Base-by-base conservation (phyloP, 2,113 vertebrate species). In the Sinosuthora webbiana region DNA sequence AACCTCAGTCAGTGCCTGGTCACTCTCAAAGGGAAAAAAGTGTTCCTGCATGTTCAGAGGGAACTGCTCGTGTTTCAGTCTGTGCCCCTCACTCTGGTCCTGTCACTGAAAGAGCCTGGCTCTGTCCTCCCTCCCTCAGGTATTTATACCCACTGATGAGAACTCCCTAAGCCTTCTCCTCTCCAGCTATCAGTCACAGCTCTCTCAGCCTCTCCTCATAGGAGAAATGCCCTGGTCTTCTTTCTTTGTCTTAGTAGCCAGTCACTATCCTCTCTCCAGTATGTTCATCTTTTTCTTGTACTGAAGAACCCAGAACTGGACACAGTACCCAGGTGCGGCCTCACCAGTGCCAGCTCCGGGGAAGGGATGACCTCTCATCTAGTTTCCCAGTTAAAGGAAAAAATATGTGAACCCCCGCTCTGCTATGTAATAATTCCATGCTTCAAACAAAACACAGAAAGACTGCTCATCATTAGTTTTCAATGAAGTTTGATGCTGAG, bases 71-170 rank as follows among this genome's bases (percentile, higher is more conserved):
- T 83, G 30, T 71, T 79, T 78, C 41, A 21, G 3, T 19, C 65
- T 30, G 35, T 50, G 13, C 3, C 41, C 20, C 9, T 69, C 1
- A 2, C 30, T 50, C 45, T 50, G 16, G 10, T 79, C 41, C 15
- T 69, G 50, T 62, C 15, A 13, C 17, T 81, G 37, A 53, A 56
- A 41, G 31, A 81, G 11, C 27, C 49, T 28, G 30, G 14, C 20
- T 62, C n/a, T 1, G 0, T 55, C 31, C 5, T 44, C 11, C 7
- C 2, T 50, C 35, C 22, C 33, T 74, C 16, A 50, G 16, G 45
- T 56, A 6, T 56, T 65, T 65, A 4, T 44, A 24, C 3, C 7
- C 3, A 9, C 20, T 27, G 22, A 28, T n/a, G 22, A 37, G 52
- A 24, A 75, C 4, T 18, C 11, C 21, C 31, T 28, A 15, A 68